Base-by-base conservation (phyloP, 2,888 invertebrate species). In the Pachymerium ferrugineum region DNA sequence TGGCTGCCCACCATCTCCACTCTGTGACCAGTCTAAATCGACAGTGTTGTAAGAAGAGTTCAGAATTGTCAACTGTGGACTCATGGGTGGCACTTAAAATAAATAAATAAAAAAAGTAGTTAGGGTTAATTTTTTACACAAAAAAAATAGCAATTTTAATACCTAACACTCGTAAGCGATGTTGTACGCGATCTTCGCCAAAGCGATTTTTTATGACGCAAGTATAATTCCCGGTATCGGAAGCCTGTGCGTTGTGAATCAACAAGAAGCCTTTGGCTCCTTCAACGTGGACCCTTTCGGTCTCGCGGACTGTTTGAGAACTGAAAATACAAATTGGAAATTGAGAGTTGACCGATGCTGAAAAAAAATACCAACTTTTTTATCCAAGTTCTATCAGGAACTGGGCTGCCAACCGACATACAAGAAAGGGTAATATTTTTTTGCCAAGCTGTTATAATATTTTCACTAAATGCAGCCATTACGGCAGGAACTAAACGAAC, bases 221-320 rank as follows among this genome's bases (percentile, higher is more conserved):
- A 0, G 93, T 92, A 83, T 94, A 96, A 84, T 94, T 94, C 14
- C 93, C 94, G 78, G 91, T 91, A 82, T 95, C 94, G 25, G 88
- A 88, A 77, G 89, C 89, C 81, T 92, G 91, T 3, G 91, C 85
- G 35, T 90, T 92, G 8, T 77, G 75, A 5, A 83, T 79, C 42
- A 78, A 74, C 54, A 82, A 77, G 5, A 81, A 79, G n/a, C 81
- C 81, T 78, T 81, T 81, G 12, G 69, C 72, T 62, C 62, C 62
- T 54, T 31, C 29, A 22, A 30, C 29, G 28, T 47, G 38, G 12
- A 54, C 62, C 16, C 72, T 28, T 12, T 72, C 72, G 14, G 29
- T 72, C 54, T 72, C 72, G 47, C 72, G 29, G 1, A 72, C 29
- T 16, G 30, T 62, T 29, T 54, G 47, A 25, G 62, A 72, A 54